Evolutionary conservation across 1,140 invertebrate genomes (phyloP).

Genomic region (Arctopsyche grandis): DNA sequence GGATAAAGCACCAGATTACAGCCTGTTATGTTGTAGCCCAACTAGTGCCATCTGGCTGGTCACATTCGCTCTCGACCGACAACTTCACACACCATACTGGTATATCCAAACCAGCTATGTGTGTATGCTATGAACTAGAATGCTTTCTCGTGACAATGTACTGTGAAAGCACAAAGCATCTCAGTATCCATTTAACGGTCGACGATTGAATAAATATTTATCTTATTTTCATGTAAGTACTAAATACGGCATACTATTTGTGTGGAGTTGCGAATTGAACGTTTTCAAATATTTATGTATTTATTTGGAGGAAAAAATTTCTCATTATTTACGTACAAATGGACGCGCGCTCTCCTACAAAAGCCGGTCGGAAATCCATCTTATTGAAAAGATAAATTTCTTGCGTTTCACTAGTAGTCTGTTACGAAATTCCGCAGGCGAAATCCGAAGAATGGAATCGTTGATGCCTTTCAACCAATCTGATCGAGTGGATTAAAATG

Average conservation of each 20-base stretch:
- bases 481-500: constrained; percentile 30
- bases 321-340: constrained; percentile 18
- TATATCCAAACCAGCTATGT: no score
- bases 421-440: constrained; percentile 18
- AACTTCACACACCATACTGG: no score
- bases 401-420: background rate
- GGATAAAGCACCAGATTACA: constrained; percentile 17
- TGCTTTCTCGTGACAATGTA: no score
- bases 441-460: constrained; percentile 24
- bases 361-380: background rate
- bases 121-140: no score
- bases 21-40: background rate
- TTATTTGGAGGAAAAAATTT: background rate
- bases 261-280: no score
- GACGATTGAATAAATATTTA: no score
- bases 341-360: background rate
- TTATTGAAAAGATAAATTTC: constrained; percentile 32
- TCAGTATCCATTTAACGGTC: no score
- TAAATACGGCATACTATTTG: no score
- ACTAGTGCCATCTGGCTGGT: background rate
- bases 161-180: no score
- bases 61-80: no score
- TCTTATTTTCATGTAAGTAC: no score
- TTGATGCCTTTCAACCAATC: constrained; percentile 10
- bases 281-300: no score